Evolutionary conservation across 2,113 vertebrate genomes (phyloP), one percentile per base, ranked within the genome.

Genomic region (Gymnogyps californianus): DNA sequence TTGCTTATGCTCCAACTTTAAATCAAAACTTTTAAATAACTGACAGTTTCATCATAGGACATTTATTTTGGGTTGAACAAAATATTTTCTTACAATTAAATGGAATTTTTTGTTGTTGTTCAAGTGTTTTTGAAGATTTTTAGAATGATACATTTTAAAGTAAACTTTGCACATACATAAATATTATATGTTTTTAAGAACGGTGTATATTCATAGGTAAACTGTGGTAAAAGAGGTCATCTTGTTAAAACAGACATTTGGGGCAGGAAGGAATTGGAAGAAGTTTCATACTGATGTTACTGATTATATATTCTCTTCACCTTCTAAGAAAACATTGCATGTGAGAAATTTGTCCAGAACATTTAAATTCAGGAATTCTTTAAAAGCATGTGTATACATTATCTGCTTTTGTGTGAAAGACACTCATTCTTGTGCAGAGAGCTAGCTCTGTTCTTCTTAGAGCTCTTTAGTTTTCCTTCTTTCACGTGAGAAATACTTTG

Each of bases 381-480:
- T 74, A 44, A 72, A 92, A 74, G 6, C 29, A n/a, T 32, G 14
- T 26, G 3, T 34, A 18, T 32, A 19, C 0, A 0, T 1, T 40
- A 54, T 11, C 17, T 87, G 51, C 16, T 76, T 2, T 52, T 52
- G 6, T 21, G 40, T 18, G 24, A 19, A 76, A 65, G 11, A 44
- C 9, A 10, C 8, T 58, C 2, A 7, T 74, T 46, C 20, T 59
- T 85, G 14, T 18, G 3, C 15, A 72, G 7, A 62, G 7, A n/a
- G 16, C 1, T 44, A 71, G 14, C 8, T 55, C 17, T 77, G 15
- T 34, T 67, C 10, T 38, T 86, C n/a, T 55, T 38, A 52, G 36
- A 83, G 58, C 42, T 69, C 19, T 34, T 55, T 1, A 51, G 8
- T 6, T 74, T 69, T 82, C 38, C 7, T 83, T 42, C 31, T 54